phyloP scores from a whole-genome alignment of 2,888 invertebrate genomes.

The Ectemnius lituratus region DNA sequence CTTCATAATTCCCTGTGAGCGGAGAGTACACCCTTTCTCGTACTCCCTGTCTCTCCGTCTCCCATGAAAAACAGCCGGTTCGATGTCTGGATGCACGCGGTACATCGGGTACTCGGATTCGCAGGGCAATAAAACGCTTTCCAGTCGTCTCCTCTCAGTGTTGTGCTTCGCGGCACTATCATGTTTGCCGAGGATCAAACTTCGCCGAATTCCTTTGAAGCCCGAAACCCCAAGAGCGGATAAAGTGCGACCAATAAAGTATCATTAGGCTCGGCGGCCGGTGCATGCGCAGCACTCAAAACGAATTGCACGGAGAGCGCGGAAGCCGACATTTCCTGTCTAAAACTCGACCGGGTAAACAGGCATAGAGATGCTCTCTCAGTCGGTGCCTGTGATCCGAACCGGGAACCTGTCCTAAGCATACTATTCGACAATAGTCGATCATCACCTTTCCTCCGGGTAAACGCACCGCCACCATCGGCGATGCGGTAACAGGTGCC shows the following conservation, averaged over 20 bases:
- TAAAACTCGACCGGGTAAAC: conserved; percentile 20
- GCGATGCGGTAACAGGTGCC: conserved; percentile 52
- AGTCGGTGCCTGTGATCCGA: conserved; percentile 45
- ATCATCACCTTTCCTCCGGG: conserved; percentile 52
- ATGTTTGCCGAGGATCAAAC: conserved; percentile 29
- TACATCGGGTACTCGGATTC: neutral
- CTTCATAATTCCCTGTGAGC: conserved; percentile 38
- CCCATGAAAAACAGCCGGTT: neutral
- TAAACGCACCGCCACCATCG: conserved; percentile 27
- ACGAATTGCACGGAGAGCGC: conserved; percentile 22
- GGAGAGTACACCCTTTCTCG: conserved; percentile 15
- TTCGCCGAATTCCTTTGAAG: conserved; percentile 18
- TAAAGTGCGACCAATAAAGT: conserved; percentile 37
- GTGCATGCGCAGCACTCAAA: conserved; percentile 21
- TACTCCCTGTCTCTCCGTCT: neutral
- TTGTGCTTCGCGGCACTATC: neutral
- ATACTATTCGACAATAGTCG: conserved; percentile 58
- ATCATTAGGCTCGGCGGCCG: conserved; percentile 29
- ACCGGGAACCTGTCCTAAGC: conserved; percentile 57
- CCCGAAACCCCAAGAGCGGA: neutral
- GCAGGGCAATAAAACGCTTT: conserved; percentile 9
- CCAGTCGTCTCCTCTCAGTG: neutral
- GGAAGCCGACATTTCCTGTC: conserved; percentile 30
- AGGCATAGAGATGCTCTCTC: conserved; percentile 19
- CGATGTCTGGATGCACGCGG: neutral